phyloP scores from a whole-genome alignment of 2,888 invertebrate genomes.

The Chrysotoxum bicinctum region DNA sequence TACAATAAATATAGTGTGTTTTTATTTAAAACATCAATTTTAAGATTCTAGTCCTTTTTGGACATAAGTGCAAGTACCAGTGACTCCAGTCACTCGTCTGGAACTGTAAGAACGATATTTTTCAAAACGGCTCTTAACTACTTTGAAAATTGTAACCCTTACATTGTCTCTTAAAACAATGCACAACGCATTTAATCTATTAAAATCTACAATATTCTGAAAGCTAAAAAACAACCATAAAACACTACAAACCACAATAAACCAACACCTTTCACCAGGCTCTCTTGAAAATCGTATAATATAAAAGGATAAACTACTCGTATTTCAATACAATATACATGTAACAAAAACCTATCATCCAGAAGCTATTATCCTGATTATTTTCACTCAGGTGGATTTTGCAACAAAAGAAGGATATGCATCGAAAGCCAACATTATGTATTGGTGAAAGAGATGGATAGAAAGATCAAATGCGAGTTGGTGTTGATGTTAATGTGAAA shows the following conservation, averaged over 20 bases:
- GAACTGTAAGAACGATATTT: too few species aligned
- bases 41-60: too few species aligned
- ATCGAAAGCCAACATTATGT: conserved; percentile 5
- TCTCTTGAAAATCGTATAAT: not conserved
- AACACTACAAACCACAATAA: not conserved
- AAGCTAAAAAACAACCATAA: not conserved
- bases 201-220: not conserved
- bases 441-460: not conserved
- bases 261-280: not conserved
- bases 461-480: not conserved
- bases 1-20: too few species aligned
- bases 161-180: not conserved
- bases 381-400: not conserved
- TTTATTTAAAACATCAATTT: too few species aligned
- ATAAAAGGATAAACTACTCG: not conserved
- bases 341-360: not conserved
- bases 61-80: too few species aligned
- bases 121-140: too few species aligned
- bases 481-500: conserved; percentile 3
- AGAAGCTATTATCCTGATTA: conserved; percentile 31
- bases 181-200: not conserved
- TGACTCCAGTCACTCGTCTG: too few species aligned
- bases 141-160: not conserved
- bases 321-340: not conserved
- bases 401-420: not conserved